Evolutionary conservation across 2,888 invertebrate species (phyloP).

Genomic region (Dicranocentrus wangi): DNA sequence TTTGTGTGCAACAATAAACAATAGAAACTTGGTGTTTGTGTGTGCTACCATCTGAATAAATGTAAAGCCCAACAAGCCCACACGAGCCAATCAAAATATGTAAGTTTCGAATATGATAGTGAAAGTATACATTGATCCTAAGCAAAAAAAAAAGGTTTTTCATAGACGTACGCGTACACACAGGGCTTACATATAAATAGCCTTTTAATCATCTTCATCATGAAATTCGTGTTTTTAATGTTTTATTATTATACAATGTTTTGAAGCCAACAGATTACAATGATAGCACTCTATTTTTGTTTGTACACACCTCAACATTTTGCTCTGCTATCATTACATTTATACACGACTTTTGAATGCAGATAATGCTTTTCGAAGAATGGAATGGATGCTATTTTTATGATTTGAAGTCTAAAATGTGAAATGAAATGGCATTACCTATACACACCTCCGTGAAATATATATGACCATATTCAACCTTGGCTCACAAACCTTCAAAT

Average conservation of each 20-base stretch:
- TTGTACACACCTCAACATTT: no score
- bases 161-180: not conserved
- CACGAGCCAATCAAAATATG: not conserved
- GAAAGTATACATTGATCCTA: conserved; percentile 12
- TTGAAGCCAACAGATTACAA: conserved; percentile 9
- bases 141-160: not conserved
- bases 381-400: no score
- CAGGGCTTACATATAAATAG: not conserved
- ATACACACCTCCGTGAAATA: no score
- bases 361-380: no score
- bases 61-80: not conserved
- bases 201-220: conserved; percentile 2
- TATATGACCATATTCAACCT: no score
- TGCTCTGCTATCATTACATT: no score
- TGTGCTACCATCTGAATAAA: not conserved
- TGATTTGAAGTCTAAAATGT: no score
- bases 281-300: conserved; percentile 1
- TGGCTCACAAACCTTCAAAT: no score
- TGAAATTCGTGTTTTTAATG: not conserved
- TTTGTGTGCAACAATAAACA: conserved; percentile 8
- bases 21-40: not conserved
- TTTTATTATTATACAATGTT: conserved; percentile 26
- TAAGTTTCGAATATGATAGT: conserved; percentile 10
- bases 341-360: no score
- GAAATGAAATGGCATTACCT: no score